Conservation (phyloP, 2,113 vertebrate genomes). For the Epinephelus cyanopodus region DNA sequence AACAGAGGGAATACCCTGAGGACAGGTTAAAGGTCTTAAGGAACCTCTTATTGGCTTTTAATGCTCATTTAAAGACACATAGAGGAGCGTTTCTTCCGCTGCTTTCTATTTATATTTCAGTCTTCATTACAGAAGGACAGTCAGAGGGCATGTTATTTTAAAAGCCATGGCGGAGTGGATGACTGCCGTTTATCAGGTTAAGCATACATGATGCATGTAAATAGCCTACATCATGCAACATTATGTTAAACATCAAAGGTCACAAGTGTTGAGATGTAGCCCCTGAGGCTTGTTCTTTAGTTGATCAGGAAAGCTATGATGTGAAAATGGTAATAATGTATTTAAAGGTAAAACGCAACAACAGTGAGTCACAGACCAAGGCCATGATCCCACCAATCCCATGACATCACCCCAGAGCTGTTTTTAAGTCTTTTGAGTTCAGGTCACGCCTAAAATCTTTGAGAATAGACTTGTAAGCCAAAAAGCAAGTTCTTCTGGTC, state of each 20-base stretch:
- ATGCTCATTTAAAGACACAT: conserved; percentile 71
- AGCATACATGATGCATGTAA: conserved; percentile 43
- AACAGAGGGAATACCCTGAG: conserved; percentile 70
- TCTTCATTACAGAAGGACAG: conserved; percentile 54
- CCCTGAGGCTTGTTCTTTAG: conserved; percentile 12
- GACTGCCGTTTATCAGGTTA: conserved; percentile 52
- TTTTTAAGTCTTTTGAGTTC: neutral
- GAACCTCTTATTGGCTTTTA: conserved; percentile 71
- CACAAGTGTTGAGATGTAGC: conserved; percentile 29
- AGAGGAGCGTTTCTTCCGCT: conserved; percentile 15
- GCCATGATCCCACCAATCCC: neutral
- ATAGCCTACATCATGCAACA: conserved; percentile 37
- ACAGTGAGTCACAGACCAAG: conserved; percentile 15
- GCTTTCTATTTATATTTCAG: conserved; percentile 65
- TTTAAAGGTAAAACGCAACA: conserved; percentile 8
- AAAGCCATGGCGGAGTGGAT: conserved; percentile 21
- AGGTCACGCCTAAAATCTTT: neutral
- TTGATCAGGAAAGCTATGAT: conserved; percentile 20
- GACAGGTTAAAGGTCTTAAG: conserved; percentile 73
- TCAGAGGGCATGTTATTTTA: conserved; percentile 45
- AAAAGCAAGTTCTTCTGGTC: neutral
- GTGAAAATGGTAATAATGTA: conserved; percentile 11
- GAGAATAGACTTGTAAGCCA: neutral
- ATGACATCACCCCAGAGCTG: conserved; percentile 1
- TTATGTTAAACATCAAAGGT: conserved; percentile 59